Evolutionary conservation across 2,113 vertebrate genomes (phyloP).

Genomic region (Ammodytes marinus): DNA sequence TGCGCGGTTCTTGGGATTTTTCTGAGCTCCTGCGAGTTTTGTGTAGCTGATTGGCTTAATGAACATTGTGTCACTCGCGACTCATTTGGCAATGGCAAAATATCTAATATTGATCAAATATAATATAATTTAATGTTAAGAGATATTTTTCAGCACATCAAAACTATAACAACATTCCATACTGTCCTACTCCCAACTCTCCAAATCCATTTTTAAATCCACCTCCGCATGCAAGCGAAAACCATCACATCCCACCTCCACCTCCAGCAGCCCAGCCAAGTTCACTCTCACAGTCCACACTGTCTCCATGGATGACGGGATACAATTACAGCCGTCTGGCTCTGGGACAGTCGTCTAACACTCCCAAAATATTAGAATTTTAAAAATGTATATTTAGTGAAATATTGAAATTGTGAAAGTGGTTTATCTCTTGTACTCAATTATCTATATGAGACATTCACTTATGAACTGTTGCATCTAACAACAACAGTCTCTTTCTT

Average conservation of each 20-base stretch:
- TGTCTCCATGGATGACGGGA: slow-evolving; percentile 33
- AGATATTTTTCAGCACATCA: slow-evolving; percentile 24
- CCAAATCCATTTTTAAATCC: slow-evolving; percentile 57
- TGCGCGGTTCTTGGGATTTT: no score
- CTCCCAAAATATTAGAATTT: neutral
- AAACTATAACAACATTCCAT: slow-evolving; percentile 30
- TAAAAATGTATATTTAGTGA: slow-evolving; percentile 27
- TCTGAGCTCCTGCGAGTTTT: no score
- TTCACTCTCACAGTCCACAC: slow-evolving; percentile 41
- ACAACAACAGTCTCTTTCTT: neutral
- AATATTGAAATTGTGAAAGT: slow-evolving; percentile 10
- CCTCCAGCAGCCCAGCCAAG: slow-evolving; percentile 40
- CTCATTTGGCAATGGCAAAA: neutral
- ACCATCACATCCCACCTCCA: slow-evolving; percentile 59
- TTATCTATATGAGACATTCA: neutral
- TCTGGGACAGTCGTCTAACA: slow-evolving; percentile 27
- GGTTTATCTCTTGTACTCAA: neutral
- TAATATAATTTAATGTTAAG: neutral
- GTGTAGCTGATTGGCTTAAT: no score
- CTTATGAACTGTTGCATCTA: neutral
- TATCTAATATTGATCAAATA: neutral
- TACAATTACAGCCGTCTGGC: slow-evolving; percentile 52
- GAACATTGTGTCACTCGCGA: no score
- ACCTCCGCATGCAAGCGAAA: slow-evolving; percentile 43
- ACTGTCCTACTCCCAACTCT: slow-evolving; percentile 23